phyloP scores from a whole-genome alignment of 2,797 vertebrate species.

The Lerista edwardsae region DNA sequence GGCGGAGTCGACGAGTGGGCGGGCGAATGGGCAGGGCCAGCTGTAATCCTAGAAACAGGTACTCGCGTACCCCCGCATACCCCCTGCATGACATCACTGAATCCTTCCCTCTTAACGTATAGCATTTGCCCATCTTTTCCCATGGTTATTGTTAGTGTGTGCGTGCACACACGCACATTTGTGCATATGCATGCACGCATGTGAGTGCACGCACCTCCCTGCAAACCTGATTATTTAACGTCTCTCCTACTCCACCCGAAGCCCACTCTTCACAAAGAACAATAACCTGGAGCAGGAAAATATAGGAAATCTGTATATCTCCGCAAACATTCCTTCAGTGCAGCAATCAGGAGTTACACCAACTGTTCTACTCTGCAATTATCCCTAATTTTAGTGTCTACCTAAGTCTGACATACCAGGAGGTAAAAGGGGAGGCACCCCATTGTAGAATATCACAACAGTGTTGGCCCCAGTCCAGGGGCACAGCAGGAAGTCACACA shows the following conservation, averaged over 20 bases:
- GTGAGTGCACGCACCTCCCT: background rate
- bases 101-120: too few relatives aligned
- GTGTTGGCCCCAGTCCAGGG: background rate
- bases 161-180: too few relatives aligned
- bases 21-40: too few relatives aligned
- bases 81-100: too few relatives aligned
- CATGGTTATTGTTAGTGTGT: too few relatives aligned
- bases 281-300: background rate
- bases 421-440: background rate
- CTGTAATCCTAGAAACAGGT: too few relatives aligned
- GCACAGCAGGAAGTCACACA: background rate
- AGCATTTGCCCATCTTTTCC: too few relatives aligned
- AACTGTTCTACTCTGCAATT: conserved; percentile 2
- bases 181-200: too few relatives aligned
- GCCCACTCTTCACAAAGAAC: too few relatives aligned
- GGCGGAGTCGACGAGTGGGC: too few relatives aligned
- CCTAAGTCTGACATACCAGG: conserved; percentile 1
- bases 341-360: background rate
- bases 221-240: background rate
- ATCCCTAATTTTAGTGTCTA: conserved; percentile 19
- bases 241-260: background rate
- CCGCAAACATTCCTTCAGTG: background rate
- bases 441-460: conserved; percentile 8
- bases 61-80: too few relatives aligned
- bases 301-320: conserved; percentile 46